Conservation (phyloP, 1,140 invertebrate genomes). For the Atta colombica region DNA sequence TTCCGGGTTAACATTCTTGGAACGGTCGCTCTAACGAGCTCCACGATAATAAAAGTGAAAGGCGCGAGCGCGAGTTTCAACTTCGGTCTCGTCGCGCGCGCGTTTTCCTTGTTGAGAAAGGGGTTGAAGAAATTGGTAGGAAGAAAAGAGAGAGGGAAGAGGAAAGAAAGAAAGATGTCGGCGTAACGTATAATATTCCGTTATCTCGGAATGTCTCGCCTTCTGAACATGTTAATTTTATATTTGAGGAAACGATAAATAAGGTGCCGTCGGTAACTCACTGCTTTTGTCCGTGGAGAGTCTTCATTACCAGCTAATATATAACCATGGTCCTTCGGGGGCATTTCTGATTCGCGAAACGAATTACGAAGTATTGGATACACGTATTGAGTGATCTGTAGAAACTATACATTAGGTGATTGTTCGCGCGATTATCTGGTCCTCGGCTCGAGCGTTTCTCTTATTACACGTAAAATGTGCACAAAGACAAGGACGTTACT, state of each 20-base stretch:
- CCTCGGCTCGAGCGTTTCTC: neutral
- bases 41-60: constrained; percentile 61
- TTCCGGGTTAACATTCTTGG: constrained; percentile 59
- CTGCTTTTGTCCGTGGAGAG: constrained; percentile 64
- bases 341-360: constrained; percentile 67
- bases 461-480: neutral
- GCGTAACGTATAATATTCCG: neutral
- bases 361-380: constrained; percentile 67
- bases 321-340: constrained; percentile 71
- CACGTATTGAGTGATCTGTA: constrained; percentile 67
- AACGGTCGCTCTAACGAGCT: constrained; percentile 57
- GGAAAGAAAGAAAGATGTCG: neutral
- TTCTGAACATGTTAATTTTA: constrained; percentile 81
- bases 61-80: constrained; percentile 30
- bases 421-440: neutral
- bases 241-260: constrained; percentile 79
- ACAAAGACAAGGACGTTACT: constrained; percentile 27
- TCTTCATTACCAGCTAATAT: constrained; percentile 78
- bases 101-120: constrained; percentile 51
- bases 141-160: constrained; percentile 32
- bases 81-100: neutral
- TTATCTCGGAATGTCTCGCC: constrained; percentile 43
- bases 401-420: constrained; percentile 1
- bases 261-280: constrained; percentile 72
- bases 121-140: constrained; percentile 59